These are phyloP conservation scores for Chrysolina americana DNA, from an alignment of 2,888 invertebrate species.

Conservation along the genomic window DNA sequence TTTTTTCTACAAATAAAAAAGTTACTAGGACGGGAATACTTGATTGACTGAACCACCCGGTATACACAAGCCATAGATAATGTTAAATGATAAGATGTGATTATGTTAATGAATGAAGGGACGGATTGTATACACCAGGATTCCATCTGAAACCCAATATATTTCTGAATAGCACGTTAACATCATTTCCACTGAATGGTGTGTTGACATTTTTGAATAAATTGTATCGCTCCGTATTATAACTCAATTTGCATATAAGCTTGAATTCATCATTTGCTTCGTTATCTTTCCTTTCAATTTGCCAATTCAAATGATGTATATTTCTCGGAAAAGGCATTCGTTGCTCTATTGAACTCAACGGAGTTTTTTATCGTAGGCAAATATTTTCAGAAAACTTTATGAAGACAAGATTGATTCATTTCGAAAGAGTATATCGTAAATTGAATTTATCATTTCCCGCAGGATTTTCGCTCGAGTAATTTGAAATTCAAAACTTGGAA, in stretches of 20 bases:
- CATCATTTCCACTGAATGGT: too few relatives aligned
- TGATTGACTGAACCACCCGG: too few relatives aligned
- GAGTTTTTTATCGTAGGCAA: not conserved
- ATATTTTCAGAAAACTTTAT: not conserved
- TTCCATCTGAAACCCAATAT: too few relatives aligned
- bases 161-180: too few relatives aligned
- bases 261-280: not conserved
- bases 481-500: not conserved
- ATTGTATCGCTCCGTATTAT: too few relatives aligned
- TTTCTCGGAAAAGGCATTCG: not conserved
- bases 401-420: not conserved
- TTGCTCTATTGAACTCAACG: not conserved
- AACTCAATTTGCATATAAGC: too few relatives aligned
- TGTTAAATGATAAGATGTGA: too few relatives aligned
- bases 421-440: not conserved
- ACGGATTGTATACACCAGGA: too few relatives aligned
- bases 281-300: not conserved
- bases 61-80: too few relatives aligned
- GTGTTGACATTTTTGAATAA: not conserved
- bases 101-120: too few relatives aligned
- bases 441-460: not conserved
- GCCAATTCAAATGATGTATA: not conserved
- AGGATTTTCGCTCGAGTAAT: not conserved
- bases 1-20: too few relatives aligned
- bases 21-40: too few relatives aligned